Base-by-base conservation (phyloP, 2,888 invertebrate species). In the Coecobrya sp. region DNA sequence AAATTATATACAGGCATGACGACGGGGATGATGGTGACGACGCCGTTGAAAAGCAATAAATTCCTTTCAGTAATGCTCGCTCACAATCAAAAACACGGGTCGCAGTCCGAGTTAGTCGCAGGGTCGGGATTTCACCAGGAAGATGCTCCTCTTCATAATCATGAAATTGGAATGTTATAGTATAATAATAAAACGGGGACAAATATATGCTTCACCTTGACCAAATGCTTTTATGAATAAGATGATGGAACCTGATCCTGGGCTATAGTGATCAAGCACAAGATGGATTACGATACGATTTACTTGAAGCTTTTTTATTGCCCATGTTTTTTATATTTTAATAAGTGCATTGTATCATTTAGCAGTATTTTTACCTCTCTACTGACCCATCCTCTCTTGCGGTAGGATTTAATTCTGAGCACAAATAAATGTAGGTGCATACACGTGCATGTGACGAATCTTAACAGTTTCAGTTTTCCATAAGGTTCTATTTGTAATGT, bases 11-110 rank as follows among this genome's bases (percentile, higher is more conserved):
- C 13, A 79, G 52, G 79, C 19, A 79, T 30, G 27, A 11, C 11
- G 42, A n/a, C n/a, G n/a, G n/a, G n/a, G n/a, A 52, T 79, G 52
- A 79, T 79, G 49, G 55, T n/a, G 82, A 62, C 82, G 42, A 82
- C 82, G 82, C 36, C 62, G 59, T 82, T 62, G 82, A 82, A 62
- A 82, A 82, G 82, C 82, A 59, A 82, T 82, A 82, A 82, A 82
- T 82, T 82, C 62, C 82, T 82, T 82, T 82, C 30, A 62, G 36
- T 22, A 82, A 82, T 82, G 62, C 42, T 82, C 82, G 30, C 22
- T 82, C 82, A 82, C 59, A 59, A 22, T 62, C 82, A 62, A 19
- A 81, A 16, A 82, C 36, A 59, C 82, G 42, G 36, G 62, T 82
- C 82, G n/a, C n/a, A n/a, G n/a, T n/a, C 82, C 82, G 42, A 62